These are phyloP conservation scores for Thalassarche chlororhynchos DNA, from an alignment of 2,113 vertebrate genomes.

Conservation along the genomic window DNA sequence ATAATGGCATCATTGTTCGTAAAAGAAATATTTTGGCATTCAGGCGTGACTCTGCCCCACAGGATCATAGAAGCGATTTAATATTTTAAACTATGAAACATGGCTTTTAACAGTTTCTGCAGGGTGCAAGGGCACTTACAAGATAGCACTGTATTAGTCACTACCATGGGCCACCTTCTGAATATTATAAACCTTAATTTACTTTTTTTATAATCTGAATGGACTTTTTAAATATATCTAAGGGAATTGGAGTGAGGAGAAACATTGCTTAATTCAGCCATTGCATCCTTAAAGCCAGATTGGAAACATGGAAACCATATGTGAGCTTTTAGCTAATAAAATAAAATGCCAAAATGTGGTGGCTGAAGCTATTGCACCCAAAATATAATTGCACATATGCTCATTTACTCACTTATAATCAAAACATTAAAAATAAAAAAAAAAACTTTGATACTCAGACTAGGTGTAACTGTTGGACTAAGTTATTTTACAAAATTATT, in stretches of 20 bases:
- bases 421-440: slow-evolving; percentile 71
- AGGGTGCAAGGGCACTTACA: slow-evolving; percentile 37
- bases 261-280: slow-evolving; percentile 72
- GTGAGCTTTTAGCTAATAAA: slow-evolving; percentile 82
- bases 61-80: slow-evolving; percentile 39
- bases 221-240: slow-evolving; percentile 61
- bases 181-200: slow-evolving; percentile 67
- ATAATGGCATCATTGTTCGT: neutral
- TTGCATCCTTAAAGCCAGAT: slow-evolving; percentile 75
- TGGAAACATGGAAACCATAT: slow-evolving; percentile 84
- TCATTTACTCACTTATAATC: slow-evolving; percentile 80
- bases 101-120: slow-evolving; percentile 62
- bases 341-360: slow-evolving; percentile 78
- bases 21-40: slow-evolving; percentile 13
- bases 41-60: slow-evolving; percentile 16
- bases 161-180: slow-evolving; percentile 51
- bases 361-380: slow-evolving; percentile 77
- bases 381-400: slow-evolving; percentile 81
- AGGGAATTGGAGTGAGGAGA: slow-evolving; percentile 62
- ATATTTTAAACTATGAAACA: slow-evolving; percentile 37
- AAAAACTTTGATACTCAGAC: slow-evolving; percentile 69
- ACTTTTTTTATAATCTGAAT: slow-evolving; percentile 69
- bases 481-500: slow-evolving; percentile 74
- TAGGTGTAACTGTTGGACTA: slow-evolving; percentile 74
- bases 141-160: slow-evolving; percentile 58